These are phyloP conservation scores for Megaceryle torquata DNA, from an alignment of 2,113 vertebrate species.

Conservation along the genomic window DNA sequence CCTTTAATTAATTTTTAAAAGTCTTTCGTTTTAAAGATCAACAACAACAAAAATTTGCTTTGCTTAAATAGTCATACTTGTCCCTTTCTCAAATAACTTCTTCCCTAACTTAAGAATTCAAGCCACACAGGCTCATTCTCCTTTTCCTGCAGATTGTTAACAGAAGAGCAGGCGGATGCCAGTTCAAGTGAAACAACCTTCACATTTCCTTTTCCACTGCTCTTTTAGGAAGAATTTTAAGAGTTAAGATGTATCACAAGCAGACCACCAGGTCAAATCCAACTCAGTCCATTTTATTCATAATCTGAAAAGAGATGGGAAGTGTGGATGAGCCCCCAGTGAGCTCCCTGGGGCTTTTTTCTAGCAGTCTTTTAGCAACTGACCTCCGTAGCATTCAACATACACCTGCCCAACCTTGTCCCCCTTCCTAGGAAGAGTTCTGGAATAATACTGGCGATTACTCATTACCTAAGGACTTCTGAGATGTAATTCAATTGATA, in stretches of 20 bases:
- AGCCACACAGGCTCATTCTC: background rate
- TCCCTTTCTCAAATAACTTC: background rate
- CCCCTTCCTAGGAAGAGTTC: background rate
- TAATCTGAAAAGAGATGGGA: background rate
- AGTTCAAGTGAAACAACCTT: background rate
- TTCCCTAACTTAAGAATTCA: background rate
- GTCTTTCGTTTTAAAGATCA: background rate
- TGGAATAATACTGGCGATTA: background rate
- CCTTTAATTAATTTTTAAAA: background rate
- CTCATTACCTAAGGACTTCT: background rate
- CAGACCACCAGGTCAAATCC: background rate
- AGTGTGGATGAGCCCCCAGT: background rate
- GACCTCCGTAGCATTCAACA: background rate
- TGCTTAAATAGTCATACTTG: background rate
- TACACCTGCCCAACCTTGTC: background rate
- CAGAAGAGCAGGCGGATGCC: background rate
- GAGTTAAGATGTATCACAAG: background rate
- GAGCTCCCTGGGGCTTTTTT: background rate
- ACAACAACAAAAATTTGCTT: background rate
- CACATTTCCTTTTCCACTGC: background rate
- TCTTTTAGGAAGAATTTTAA: background rate
- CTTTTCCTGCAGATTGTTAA: background rate
- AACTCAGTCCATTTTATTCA: background rate
- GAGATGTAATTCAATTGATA: rapidly evolving
- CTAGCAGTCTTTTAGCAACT: background rate